These are phyloP conservation scores for Catajapyx aquilonaris DNA, from an alignment of 1,140 invertebrate genomes.

Conservation along the genomic window DNA sequence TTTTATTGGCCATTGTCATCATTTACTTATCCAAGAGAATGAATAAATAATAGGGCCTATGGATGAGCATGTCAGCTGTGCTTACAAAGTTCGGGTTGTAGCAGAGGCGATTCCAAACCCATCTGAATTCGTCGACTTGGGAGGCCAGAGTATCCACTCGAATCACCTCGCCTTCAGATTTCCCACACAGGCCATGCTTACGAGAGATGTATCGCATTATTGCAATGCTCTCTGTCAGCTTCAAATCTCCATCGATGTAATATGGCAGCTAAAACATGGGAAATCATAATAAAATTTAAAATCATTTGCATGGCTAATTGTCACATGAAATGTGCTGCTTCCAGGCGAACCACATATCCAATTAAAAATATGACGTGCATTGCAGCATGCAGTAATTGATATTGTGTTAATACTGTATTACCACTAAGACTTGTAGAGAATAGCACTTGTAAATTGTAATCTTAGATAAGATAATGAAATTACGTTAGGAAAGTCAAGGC, in stretches of 20 bases:
- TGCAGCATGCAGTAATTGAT: no score
- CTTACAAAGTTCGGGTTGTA: constrained; percentile 25
- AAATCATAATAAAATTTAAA: not conserved
- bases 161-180: constrained; percentile 20
- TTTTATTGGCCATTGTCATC: no score
- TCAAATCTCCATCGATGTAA: constrained; percentile 28
- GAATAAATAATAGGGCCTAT: constrained; percentile 3
- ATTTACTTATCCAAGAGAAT: no score
- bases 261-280: constrained; percentile 24
- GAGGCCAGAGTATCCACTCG: constrained; percentile 23
- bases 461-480: no score
- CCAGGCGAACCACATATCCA: no score
- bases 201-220: constrained; percentile 28
- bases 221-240: constrained; percentile 27
- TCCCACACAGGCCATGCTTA: constrained; percentile 22
- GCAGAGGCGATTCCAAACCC: constrained; percentile 18
- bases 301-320: no score
- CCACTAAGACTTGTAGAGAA: no score
- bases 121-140: constrained; percentile 23
- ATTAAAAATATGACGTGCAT: no score
- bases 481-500: constrained; percentile 19
- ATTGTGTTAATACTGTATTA: no score
- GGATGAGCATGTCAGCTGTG: constrained; percentile 1
- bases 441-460: no score
- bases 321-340: no score